Percentiles rank a stretch among this genome's conserved stretches.
phyloP scores from a whole-genome alignment of 2,113 vertebrate species.

The Varanus salvator region DNA sequence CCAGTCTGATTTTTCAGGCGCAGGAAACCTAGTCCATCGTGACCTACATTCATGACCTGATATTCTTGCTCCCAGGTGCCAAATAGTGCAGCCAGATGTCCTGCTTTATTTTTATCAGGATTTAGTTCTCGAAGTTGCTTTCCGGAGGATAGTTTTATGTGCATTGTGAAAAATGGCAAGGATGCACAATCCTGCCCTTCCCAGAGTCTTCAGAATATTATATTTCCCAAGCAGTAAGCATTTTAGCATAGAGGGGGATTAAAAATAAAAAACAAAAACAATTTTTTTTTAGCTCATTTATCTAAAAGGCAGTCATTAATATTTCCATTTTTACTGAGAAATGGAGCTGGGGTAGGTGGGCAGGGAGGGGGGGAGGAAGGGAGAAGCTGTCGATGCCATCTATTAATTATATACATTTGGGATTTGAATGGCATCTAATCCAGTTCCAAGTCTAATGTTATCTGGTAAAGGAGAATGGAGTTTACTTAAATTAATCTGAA shows the following conservation, averaged over 20 bases:
- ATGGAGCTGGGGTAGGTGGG: neutral
- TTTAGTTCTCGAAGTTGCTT: neutral
- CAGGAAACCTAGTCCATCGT: neutral
- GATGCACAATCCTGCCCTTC: neutral
- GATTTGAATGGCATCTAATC: neutral
- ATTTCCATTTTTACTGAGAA: constrained; percentile 1
- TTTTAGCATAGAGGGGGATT: neutral
- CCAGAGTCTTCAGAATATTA: neutral
- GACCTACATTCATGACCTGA: constrained; percentile 31
- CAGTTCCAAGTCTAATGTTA: neutral
- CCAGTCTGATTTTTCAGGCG: constrained; percentile 14
- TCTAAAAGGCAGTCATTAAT: neutral
- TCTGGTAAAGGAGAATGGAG: too few species aligned
- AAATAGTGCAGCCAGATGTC: constrained; percentile 5
- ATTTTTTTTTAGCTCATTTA: neutral
- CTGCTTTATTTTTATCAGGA: neutral
- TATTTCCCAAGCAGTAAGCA: neutral
- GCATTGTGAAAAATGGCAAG: neutral
- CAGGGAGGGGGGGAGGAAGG: too few species aligned
- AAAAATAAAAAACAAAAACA: neutral
- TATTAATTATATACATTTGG: neutral
- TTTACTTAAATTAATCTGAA: too few species aligned
- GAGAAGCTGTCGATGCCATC: neutral
- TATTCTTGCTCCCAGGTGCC: constrained; percentile 30
- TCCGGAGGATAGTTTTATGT: constrained; percentile 27